phyloP scores from a whole-genome alignment of 1,140 invertebrate genomes.

The Penaeus japonicus region DNA sequence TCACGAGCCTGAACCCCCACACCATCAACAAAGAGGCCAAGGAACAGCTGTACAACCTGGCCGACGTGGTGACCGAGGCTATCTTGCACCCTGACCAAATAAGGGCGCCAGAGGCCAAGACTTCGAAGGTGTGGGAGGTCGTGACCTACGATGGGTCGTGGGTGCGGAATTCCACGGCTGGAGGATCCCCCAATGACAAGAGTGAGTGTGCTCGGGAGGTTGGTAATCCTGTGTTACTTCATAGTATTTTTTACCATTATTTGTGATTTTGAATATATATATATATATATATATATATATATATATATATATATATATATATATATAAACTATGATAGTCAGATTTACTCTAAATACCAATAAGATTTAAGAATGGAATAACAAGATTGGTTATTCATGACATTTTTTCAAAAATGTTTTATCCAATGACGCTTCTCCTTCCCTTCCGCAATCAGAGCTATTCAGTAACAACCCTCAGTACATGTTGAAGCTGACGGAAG shows the following conservation, averaged over 20 bases:
- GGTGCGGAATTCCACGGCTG: constrained; percentile 89
- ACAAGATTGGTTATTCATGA: no score
- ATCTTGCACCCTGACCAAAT: background rate
- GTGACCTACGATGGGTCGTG: constrained; percentile 94
- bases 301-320: no score
- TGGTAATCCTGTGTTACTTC: no score
- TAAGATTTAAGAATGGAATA: no score
- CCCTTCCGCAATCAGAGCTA: constrained; percentile 71
- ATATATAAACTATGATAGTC: no score
- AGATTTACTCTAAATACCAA: no score
- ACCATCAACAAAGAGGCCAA: constrained; percentile 77
- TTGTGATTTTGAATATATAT: no score
- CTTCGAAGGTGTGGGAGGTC: constrained; percentile 82
- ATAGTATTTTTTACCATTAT: no score
- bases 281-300: no score
- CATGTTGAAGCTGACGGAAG: constrained; percentile 85
- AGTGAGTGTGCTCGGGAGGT: no score
- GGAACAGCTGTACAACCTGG: constrained; percentile 10
- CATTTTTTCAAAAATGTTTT: no score
- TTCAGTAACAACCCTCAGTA: constrained; percentile 98
- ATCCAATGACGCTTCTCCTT: background rate
- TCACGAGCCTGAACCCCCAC: constrained; percentile 80
- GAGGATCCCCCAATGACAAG: constrained; percentile 94
- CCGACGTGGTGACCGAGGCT: background rate
- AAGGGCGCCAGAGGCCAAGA: constrained; percentile 60